phyloP scores from a whole-genome alignment of 1,140 invertebrate genomes.

The Platyscapa corneri region DNA sequence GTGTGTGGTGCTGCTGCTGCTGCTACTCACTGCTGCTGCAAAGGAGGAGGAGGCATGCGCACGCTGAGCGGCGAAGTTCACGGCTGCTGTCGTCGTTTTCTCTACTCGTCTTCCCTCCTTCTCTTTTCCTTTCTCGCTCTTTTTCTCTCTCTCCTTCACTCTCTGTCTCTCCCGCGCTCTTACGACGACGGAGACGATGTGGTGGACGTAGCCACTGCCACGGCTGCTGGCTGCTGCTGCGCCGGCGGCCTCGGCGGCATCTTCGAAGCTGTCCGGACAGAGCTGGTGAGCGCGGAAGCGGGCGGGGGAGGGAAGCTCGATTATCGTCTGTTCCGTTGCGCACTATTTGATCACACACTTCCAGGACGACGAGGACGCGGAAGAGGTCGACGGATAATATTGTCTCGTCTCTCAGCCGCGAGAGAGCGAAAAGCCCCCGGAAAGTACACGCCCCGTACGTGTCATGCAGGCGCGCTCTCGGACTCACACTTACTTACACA shows the following conservation, averaged over 20 bases:
- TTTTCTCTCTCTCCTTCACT: neutral
- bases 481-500: neutral
- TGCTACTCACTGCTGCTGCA: neutral
- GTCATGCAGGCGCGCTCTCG: conserved; percentile 57
- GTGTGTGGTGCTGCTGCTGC: conserved; percentile 46
- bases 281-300: neutral
- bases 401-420: conserved; percentile 46
- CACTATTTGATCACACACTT: neutral
- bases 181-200: neutral
- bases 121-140: neutral
- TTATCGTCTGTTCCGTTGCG: neutral
- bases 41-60: conserved; percentile 63
- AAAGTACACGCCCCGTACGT: conserved; percentile 68
- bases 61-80: conserved; percentile 36
- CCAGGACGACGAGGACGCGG: conserved; percentile 12
- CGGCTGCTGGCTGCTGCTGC: conserved; percentile 23
- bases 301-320: neutral
- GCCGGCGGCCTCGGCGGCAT: conserved; percentile 39
- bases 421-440: conserved; percentile 60
- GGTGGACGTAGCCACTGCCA: neutral
- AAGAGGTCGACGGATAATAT: conserved; percentile 24
- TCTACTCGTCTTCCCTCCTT: conserved; percentile 3
- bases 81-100: conserved; percentile 39
- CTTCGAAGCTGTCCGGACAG: conserved; percentile 16
- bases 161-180: neutral